These are phyloP conservation scores for Phengaris arion DNA, from an alignment of 2,888 invertebrate genomes.

Conservation along the genomic window DNA sequence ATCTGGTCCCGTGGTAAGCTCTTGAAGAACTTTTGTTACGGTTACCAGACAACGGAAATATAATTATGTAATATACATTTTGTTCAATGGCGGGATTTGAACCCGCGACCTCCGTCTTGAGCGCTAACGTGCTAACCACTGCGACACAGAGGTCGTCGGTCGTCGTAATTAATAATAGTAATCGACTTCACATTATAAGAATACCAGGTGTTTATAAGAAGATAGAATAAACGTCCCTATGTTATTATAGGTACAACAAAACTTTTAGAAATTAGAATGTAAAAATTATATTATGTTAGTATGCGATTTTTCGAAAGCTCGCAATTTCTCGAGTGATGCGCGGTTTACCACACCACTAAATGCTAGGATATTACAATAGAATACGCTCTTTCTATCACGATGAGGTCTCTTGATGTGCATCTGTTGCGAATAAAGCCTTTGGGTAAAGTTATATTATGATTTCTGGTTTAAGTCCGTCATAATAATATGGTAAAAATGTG, in stretches of 20 bases:
- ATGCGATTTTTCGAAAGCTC: constrained; percentile 54
- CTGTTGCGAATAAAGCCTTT: not conserved
- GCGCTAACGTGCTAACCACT: too few species aligned
- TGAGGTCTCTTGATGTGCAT: constrained; percentile 12
- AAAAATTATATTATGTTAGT: not conserved
- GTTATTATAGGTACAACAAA: not conserved
- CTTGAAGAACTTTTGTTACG: too few species aligned
- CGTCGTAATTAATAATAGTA: too few species aligned
- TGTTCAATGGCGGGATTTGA: too few species aligned
- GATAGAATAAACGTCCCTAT: too few species aligned
- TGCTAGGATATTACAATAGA: constrained; percentile 50
- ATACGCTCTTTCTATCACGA: constrained; percentile 1
- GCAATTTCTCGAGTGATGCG: constrained; percentile 59
- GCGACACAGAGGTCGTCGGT: too few species aligned
- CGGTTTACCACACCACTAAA: constrained; percentile 61
- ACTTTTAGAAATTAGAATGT: not conserved
- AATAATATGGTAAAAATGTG: too few species aligned
- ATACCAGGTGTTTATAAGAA: not conserved
- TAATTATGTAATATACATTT: too few species aligned
- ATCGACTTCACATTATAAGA: not conserved
- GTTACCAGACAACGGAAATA: too few species aligned
- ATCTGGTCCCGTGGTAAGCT: too few species aligned
- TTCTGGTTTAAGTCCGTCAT: not conserved
- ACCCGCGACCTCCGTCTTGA: too few species aligned
- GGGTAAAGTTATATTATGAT: not conserved